Evolutionary conservation across 1,140 invertebrate genomes (phyloP), one percentile per base, ranked within the genome.

Genomic region (Phymorhynchus buccinoides): DNA sequence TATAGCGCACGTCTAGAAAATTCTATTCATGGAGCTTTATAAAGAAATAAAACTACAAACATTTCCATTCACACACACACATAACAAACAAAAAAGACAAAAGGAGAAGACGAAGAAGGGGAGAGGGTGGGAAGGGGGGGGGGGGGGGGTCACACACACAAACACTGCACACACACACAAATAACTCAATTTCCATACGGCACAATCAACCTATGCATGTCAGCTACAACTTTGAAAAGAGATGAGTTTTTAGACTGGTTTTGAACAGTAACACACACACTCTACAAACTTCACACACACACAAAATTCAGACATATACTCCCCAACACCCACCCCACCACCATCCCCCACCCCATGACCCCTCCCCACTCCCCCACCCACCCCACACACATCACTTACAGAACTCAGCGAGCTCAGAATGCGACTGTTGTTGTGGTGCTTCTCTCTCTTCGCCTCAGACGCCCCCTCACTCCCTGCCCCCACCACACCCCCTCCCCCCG

Each of bases 371-470:
- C 22, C 37, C 41, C 41, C 39, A 42, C 37, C 41, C 75, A 42
- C 30, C 14, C n/a, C 1, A 30, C 27, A 39, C 30, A 42, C 75
- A 41, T 3, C n/a, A 3, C 6, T 7, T n/a, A 44, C 22, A 18
- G 87, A 88, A 32, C 87, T 86, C 2, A 88, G 48, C 14, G 87
- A 88, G 44, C 87, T 88, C n/a, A 84, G 27, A 68, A 88, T 86
- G 18, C 85, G 48, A 37, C 84, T 84, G 44, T 83, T 85, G 42
- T 48, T 78, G 3, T 77, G 35, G 6, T 52, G 68, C 27, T 80
- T 39, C 41, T 71, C 42, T 56, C 81, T 44, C 62, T 81, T 86
- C 22, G 83, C 35, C 6, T 56, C 12, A 3, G 62, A n/a, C n/a
- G 1, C 4, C 27, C 3, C 42, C 42, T 41, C 77, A 44, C 56